phyloP scores from a whole-genome alignment of 2,797 vertebrate genomes.

The Micromesistius poutassou region DNA sequence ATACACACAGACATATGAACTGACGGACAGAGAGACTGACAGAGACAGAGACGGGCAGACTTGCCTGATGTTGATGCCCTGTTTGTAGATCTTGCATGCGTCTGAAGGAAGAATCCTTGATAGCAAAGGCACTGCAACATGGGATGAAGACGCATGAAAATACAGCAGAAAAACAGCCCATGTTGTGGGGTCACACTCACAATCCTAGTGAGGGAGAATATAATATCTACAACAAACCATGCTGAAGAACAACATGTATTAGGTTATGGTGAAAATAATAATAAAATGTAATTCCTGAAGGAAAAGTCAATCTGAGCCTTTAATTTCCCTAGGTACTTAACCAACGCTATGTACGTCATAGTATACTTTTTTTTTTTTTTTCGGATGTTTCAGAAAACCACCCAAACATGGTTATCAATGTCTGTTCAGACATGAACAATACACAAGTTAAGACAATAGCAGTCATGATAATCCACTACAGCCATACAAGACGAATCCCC shows the following conservation, averaged over 20 bases:
- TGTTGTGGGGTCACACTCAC: not conserved
- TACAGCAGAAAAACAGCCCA: not conserved
- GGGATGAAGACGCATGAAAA: slow-evolving; percentile 27
- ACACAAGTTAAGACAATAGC: not conserved
- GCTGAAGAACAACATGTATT: not conserved
- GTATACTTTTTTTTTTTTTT: not conserved
- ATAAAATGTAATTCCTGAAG: not conserved
- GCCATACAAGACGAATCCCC: not conserved
- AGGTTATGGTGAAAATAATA: not conserved
- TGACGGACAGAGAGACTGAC: not conserved
- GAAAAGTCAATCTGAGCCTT: not conserved
- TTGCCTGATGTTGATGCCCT: slow-evolving; percentile 99
- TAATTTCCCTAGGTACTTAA: not conserved
- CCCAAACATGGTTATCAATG: not conserved
- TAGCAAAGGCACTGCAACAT: slow-evolving; percentile 93
- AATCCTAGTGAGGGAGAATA: not conserved
- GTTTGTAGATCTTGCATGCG: slow-evolving; percentile 99
- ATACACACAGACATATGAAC: slow-evolving; percentile 16
- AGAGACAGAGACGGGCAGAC: slow-evolving; percentile 39
- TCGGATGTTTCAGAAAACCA: not conserved
- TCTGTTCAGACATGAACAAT: not conserved
- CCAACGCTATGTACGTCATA: not conserved
- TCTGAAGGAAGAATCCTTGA: slow-evolving; percentile 99
- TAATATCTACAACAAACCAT: not conserved
- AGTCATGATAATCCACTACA: not conserved